phyloP scores from a whole-genome alignment of 2,797 vertebrate species.

The Muraenolepis orangiensis region DNA sequence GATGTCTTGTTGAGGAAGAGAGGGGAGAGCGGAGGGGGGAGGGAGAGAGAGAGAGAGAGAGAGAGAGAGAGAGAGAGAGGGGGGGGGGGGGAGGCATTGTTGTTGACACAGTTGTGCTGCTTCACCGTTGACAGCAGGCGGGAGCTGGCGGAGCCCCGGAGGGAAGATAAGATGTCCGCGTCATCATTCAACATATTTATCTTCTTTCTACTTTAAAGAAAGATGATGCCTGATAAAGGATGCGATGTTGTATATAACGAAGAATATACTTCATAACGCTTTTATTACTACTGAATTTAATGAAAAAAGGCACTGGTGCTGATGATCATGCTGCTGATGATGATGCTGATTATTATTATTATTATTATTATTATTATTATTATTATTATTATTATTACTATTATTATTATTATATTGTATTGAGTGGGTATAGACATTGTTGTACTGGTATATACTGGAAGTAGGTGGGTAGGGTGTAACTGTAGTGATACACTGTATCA shows the following conservation, averaged over 20 bases:
- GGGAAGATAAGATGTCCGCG: neutral
- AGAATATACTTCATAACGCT: neutral
- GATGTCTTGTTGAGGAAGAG: slow-evolving; percentile 15
- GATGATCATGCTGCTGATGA: neutral
- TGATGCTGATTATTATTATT: neutral
- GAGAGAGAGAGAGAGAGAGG: neutral
- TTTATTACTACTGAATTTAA: neutral
- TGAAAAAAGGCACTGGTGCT: neutral
- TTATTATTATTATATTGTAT: neutral
- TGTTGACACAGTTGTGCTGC: neutral
- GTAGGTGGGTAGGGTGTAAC: neutral
- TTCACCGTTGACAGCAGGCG: slow-evolving; percentile 1
- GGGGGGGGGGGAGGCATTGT: neutral
- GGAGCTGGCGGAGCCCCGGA: neutral
- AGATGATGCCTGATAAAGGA: neutral
- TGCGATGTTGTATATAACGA: neutral
- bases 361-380: neutral
- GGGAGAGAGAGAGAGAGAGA: slow-evolving; percentile 3
- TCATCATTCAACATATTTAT: neutral
- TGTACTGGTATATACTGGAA: neutral
- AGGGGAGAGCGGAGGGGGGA: neutral
- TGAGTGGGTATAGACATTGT: too few relatives aligned
- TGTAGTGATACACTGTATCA: too few relatives aligned
- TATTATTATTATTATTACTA: neutral
- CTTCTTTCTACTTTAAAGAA: neutral